Percentiles rank a stretch among this genome's conserved stretches.
These are phyloP conservation scores for Toxonevra muliebris DNA, from an alignment of 2,888 invertebrate genomes.

Conservation along the genomic window DNA sequence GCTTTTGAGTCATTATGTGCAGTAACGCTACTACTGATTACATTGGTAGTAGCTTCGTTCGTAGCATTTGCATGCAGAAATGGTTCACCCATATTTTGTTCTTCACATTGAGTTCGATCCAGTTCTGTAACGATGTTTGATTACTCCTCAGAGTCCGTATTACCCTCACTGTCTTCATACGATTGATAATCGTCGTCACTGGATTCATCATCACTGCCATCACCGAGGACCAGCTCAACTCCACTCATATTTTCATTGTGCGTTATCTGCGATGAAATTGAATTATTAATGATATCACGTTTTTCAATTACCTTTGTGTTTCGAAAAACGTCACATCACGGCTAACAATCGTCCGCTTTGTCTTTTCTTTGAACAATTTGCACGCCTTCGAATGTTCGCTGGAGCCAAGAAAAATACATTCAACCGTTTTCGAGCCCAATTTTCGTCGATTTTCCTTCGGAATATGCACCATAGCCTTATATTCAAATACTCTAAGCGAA, in stretches of 20 bases:
- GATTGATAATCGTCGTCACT: too few relatives aligned
- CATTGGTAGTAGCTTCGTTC: not conserved
- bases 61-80: not conserved
- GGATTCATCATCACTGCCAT: too few relatives aligned
- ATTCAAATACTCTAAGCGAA: conserved; percentile 26
- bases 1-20: not conserved
- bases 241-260: too few relatives aligned
- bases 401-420: conserved; percentile 29
- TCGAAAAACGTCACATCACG: conserved; percentile 22
- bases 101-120: too few relatives aligned
- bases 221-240: too few relatives aligned
- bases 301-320: not conserved
- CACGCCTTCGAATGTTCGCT: too few relatives aligned
- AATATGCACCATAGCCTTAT: conserved; percentile 27
- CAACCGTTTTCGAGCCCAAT: conserved; percentile 26
- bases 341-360: conserved; percentile 21
- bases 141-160: too few relatives aligned
- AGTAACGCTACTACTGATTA: not conserved
- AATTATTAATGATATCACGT: not conserved
- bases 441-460: conserved; percentile 22
- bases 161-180: too few relatives aligned
- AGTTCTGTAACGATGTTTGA: too few relatives aligned
- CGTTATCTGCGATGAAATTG: not conserved
- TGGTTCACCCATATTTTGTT: not conserved
- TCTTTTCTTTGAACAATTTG: conserved; percentile 10